Evolutionary conservation across 1,140 invertebrate genomes (phyloP), one percentile per base, ranked within the genome.

Genomic region (Lepidurus couesii): DNA sequence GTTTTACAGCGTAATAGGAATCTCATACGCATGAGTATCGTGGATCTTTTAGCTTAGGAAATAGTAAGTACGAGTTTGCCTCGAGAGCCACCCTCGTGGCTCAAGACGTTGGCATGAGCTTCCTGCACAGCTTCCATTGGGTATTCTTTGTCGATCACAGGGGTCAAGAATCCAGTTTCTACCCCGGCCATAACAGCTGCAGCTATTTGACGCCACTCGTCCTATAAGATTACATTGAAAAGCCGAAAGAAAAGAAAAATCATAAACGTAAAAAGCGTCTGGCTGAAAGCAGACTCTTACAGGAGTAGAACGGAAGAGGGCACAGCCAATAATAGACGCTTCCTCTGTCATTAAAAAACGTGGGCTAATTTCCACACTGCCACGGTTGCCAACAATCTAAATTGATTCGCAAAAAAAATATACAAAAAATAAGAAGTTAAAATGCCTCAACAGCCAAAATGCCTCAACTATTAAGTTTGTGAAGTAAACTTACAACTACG

Each of bases 381-480:
- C 88, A 65, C 87, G 83, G 81, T 84, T 86, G 24, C 89, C 89
- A 78, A 90, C 86, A 73, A 88, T 83, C 87, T 88, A 79, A 11
- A 80, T 80, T 79, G 45, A 79, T 9, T 11, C 13, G 13, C 53
- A 21, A 11, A 11, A 65, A 16, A 21, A 65, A 65, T 65, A 13
- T 65, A 21, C 3, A 5, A 47, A 47, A 47, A 10, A 11, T 47
- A 34, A 34, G 2, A 34, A 4, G 34, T 34, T n/a, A n/a, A n/a
- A n/a, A n/a, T n/a, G n/a, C n/a, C n/a, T 34, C 34, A 1, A 34
- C 2, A 34, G 24, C 45, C 45, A 47, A 47, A 47, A 47, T 7
- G 21, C 5, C 5, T n/a, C 13, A 65, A 16, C 13, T 65, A 65
- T 65, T 65, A 1, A 13, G 16, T 9, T 21, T 65, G 5, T 65